Conservation (phyloP, 2,797 vertebrate genomes). For the Pangasius sanitwongsei region DNA sequence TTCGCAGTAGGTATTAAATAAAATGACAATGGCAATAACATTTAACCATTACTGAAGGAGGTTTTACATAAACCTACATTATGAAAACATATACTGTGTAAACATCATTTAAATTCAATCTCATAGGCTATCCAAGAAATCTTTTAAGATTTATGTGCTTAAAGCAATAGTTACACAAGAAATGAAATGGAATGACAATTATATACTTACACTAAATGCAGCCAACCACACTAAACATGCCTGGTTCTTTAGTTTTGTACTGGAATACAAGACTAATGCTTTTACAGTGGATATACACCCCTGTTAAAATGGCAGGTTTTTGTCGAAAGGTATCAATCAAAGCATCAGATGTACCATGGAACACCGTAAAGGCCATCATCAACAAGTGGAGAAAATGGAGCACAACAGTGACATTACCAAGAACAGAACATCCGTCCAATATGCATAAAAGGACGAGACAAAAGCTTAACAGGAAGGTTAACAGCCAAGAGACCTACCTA, state of each 20-base stretch:
- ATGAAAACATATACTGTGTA: not conserved
- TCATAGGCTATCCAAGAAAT: not conserved
- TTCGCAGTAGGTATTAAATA: not conserved
- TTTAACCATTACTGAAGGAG: not conserved
- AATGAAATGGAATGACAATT: not conserved
- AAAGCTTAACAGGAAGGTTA: too few relatives aligned
- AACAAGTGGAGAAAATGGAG: too few relatives aligned
- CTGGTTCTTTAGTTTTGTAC: not conserved
- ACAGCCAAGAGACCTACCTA: too few relatives aligned
- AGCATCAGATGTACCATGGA: too few relatives aligned
- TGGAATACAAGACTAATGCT: not conserved
- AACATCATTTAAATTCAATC: slow-evolving; percentile 11
- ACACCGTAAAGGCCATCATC: too few relatives aligned
- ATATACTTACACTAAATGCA: not conserved
- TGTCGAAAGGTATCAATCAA: too few relatives aligned
- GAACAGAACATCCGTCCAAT: too few relatives aligned
- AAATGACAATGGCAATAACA: not conserved
- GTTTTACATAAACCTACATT: not conserved
- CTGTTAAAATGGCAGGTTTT: too few relatives aligned
- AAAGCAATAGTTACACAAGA: not conserved
- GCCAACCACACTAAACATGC: not conserved
- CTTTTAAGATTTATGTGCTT: slow-evolving; percentile 5
- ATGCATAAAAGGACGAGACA: too few relatives aligned
- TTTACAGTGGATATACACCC: not conserved
- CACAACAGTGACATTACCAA: too few relatives aligned